Evolutionary conservation across 92 coral and sea anemone genomes (phyloP).

Genomic region (Palythoa heliodiscus): DNA sequence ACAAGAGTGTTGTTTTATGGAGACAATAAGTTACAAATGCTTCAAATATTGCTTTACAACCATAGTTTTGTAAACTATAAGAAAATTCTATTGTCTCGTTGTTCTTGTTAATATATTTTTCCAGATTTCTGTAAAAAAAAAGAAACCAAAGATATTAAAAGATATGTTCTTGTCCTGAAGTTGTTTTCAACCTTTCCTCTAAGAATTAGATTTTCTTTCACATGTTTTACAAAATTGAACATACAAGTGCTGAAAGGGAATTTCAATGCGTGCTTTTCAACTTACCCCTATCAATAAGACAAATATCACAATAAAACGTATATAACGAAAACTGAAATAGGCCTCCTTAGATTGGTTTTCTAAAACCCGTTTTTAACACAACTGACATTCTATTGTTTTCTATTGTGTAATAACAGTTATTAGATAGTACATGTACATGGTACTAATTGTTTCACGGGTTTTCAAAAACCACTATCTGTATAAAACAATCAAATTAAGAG

Average conservation of each 20-base stretch:
- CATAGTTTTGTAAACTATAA: constrained; percentile 30
- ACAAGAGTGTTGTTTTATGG: constrained; percentile 32
- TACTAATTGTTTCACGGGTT: constrained; percentile 23
- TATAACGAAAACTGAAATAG: constrained; percentile 22
- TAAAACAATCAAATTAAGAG: constrained; percentile 21
- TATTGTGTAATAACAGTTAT: constrained; percentile 21
- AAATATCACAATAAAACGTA: constrained; percentile 21
- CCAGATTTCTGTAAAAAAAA: constrained; percentile 28
- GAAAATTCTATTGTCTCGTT: constrained; percentile 31
- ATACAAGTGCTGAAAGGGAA: constrained; percentile 24
- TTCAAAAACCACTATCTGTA: constrained; percentile 22
- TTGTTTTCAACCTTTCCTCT: constrained; percentile 23
- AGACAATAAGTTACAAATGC: constrained; percentile 31
- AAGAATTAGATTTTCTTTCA: constrained; percentile 21
- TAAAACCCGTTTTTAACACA: constrained; percentile 20
- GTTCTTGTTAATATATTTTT: constrained; percentile 29
- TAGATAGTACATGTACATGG: constrained; percentile 23
- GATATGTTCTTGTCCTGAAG: constrained; percentile 21
- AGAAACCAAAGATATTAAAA: constrained; percentile 21
- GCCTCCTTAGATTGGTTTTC: constrained; percentile 24
- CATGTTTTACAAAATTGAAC: constrained; percentile 22
- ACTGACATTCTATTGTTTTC: constrained; percentile 22
- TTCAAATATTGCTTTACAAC: constrained; percentile 29
- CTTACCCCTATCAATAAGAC: constrained; percentile 21
- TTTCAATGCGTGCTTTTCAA: constrained; percentile 23